phyloP scores from a whole-genome alignment of 35 echinoderm and acorn worm species.

The Holothuria glaberrima region DNA sequence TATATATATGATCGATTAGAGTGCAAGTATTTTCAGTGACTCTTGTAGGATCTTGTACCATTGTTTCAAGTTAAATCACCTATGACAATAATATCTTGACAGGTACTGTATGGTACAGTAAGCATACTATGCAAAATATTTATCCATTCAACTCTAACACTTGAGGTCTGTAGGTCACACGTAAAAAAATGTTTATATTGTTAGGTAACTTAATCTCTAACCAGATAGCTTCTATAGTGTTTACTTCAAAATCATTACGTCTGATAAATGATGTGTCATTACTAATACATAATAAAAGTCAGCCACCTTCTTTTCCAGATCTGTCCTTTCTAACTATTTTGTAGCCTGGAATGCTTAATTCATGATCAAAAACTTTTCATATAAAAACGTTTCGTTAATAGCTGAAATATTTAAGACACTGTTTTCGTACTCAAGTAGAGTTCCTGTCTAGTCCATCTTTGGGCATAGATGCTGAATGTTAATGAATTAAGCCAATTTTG shows the following conservation, averaged over 20 bases:
- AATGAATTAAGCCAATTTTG: not conserved
- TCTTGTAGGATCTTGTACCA: too few species aligned
- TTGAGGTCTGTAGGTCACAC: conserved; percentile 12
- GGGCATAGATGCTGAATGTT: conserved; percentile 29
- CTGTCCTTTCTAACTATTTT: conserved; percentile 21
- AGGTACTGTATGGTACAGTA: not conserved
- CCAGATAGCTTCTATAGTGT: conserved; percentile 1
- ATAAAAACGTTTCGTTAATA: conserved; percentile 16
- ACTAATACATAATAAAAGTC: conserved; percentile 14
- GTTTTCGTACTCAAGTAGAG: not conserved
- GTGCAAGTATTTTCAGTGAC: too few species aligned
- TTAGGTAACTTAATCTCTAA: conserved; percentile 8
- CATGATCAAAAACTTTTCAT: conserved; percentile 38
- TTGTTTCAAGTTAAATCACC: not conserved
- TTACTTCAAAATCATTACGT: conserved; percentile 33
- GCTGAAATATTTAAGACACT: not conserved
- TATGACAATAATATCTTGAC: not conserved
- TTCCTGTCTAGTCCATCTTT: conserved; percentile 25
- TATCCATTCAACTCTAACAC: not conserved
- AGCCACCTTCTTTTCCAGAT: not conserved
- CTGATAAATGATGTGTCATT: not conserved
- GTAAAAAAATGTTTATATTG: not conserved
- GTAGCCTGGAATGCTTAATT: conserved; percentile 7
- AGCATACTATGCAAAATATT: conserved; percentile 8
- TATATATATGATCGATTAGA: too few species aligned